Percentiles rank a stretch among this genome's conserved stretches.
These are phyloP conservation scores for Carposina sasakii DNA, from an alignment of 1,140 invertebrate genomes.

Conservation along the genomic window DNA sequence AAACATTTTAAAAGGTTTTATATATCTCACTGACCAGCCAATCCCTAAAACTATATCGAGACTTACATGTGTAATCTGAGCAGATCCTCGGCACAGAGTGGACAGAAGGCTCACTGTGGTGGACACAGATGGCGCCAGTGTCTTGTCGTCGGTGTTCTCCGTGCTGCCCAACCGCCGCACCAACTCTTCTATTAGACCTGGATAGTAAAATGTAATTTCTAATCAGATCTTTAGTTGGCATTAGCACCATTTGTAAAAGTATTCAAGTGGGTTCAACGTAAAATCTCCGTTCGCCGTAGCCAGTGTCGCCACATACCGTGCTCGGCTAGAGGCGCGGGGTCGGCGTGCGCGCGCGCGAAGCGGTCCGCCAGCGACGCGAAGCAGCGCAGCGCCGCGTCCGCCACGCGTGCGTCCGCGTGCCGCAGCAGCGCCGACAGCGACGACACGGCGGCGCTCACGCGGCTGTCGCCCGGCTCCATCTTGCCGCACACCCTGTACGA, in stretches of 20 bases:
- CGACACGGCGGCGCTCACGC: constrained; percentile 91
- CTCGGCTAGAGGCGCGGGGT: constrained; percentile 91
- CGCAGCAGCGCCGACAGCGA: constrained; percentile 92
- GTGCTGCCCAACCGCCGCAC: constrained; percentile 80
- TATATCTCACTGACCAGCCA: too few relatives aligned
- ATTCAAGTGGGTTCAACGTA: too few relatives aligned
- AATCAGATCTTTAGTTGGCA: too few relatives aligned
- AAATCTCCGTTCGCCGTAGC: too few relatives aligned
- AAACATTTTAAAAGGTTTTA: too few relatives aligned
- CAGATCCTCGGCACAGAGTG: constrained; percentile 94
- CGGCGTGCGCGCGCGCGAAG: constrained; percentile 89
- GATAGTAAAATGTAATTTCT: too few relatives aligned
- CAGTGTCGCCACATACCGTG: too few relatives aligned
- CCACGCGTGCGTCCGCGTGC: constrained; percentile 94
- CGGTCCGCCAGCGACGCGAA: constrained; percentile 98
- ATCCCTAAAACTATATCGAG: too few relatives aligned
- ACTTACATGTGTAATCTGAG: constrained; percentile 90
- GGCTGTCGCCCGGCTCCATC: constrained; percentile 95
- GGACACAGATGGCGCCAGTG: constrained; percentile 83
- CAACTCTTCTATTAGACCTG: constrained; percentile 81
- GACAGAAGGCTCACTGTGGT: constrained; percentile 96
- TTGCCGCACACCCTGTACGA: constrained; percentile 89
- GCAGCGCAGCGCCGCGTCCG: constrained; percentile 96
- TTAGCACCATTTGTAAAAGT: too few relatives aligned
- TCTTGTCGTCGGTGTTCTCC: constrained; percentile 74